Base-by-base conservation (phyloP, 2,888 invertebrate species). In the Oligia fasciuncula region DNA sequence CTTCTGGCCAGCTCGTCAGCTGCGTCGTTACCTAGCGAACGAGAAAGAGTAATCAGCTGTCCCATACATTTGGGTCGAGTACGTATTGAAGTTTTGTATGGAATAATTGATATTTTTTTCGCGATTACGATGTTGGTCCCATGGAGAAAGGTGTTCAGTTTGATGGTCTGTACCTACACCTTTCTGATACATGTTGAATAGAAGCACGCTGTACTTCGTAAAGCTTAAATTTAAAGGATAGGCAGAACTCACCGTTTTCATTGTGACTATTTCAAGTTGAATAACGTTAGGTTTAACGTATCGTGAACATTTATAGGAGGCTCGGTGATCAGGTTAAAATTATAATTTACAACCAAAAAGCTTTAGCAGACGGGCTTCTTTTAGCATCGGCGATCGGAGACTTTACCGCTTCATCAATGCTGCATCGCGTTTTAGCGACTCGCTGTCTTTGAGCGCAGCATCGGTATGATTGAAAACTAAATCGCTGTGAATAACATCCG, bases 161-260 rank as follows among this genome's bases (percentile, higher is more conserved):
- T 68, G 29, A 29, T 29, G 19, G 29, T 19, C 11, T 49, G 17
- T 67, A n/a, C 4, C 17, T n/a, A 46, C 13, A 35, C 6, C 6
- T 35, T 69, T 35, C 14, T 51, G 14, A 70, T 35, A 35, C 23
- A 23, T 54, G 19, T 19, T 51, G 19, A 35, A 23, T 13, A 69
- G 1, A 35, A 14, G 8, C 51, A 14, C 4, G 23, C 19, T 8
- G 51, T 69, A 35, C 35, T 35, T 29, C 4, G 29, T 51, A 35
- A 0, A 13, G 13, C 17, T 17, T 57, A n/a, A 40, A 40, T 17
- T 57, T 1, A 40, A 46, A 35, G 2, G 19, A 46, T 3, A 9
- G 43, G 0, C 14, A 29, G 2, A 49, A 79, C 77, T 77, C 35
- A 79, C 79, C 49, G 49, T 68, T 79, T 77, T 77, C 77, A 77